Percentiles rank a stretch among this genome's conserved stretches.
Evolutionary conservation across 2,113 vertebrate genomes (phyloP).

Genomic region (Pachycephala philippinensis): DNA sequence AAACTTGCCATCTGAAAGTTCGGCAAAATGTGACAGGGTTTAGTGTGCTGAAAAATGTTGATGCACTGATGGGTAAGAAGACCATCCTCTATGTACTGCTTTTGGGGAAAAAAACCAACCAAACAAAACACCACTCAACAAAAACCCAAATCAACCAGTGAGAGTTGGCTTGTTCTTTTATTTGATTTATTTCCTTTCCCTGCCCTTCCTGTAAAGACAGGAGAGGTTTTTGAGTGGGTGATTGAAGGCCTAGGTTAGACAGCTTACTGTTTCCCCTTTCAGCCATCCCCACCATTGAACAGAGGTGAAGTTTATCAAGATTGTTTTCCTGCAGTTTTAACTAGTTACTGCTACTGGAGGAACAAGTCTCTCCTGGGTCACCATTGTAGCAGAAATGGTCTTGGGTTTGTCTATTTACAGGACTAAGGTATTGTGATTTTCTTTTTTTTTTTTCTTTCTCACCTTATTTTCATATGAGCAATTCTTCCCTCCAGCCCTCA

Average conservation of each 20-base stretch:
- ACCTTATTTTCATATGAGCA: background rate
- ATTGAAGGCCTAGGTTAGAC: background rate
- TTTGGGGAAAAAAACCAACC: fast-evolving
- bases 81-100: background rate
- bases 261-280: background rate
- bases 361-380: background rate
- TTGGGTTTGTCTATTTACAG: background rate
- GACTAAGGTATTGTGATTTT: background rate
- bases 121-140: background rate
- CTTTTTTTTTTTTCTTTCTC: background rate
- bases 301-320: background rate
- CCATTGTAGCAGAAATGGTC: background rate
- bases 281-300: background rate
- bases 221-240: background rate
- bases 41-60: background rate
- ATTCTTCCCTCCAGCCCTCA: background rate
- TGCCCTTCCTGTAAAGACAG: background rate
- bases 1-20: background rate
- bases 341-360: background rate
- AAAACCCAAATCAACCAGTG: background rate
- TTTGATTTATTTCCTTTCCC: background rate
- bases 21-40: background rate
- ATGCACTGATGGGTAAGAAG: background rate
- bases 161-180: background rate
- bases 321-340: background rate